Conservation (phyloP, 2,888 invertebrate species). For the Ischnus inquisitorius region DNA sequence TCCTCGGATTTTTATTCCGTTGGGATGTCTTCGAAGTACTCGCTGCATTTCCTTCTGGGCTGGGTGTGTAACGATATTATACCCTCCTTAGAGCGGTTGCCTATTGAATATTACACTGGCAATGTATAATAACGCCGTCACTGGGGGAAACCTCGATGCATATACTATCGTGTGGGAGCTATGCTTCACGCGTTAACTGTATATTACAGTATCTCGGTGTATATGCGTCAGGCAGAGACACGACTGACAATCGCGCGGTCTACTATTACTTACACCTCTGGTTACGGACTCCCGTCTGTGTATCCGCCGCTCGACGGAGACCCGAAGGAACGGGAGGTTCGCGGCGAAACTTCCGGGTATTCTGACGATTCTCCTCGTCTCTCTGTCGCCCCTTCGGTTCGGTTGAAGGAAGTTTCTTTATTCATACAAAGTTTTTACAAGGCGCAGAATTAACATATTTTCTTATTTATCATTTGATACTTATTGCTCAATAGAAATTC, state of each 20-base stretch:
- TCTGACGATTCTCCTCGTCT: neutral
- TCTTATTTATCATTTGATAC: no score
- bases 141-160: neutral
- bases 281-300: neutral
- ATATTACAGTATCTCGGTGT: neutral
- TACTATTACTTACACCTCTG: slow-evolving; percentile 26
- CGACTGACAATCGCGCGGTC: slow-evolving; percentile 50
- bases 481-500: no score
- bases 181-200: neutral
- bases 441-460: no score
- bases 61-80: neutral
- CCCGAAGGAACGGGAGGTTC: neutral
- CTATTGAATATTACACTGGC: slow-evolving; percentile 52
- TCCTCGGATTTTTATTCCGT: no score
- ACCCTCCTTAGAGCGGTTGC: neutral
- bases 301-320: neutral
- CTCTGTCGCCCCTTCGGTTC: neutral
- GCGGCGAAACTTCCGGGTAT: slow-evolving; percentile 21
- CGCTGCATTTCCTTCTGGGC: no score
- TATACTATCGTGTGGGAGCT: neutral
- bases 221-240: slow-evolving; percentile 34
- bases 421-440: no score
- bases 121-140: slow-evolving; percentile 42
- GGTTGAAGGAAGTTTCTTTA: no score
- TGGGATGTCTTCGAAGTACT: no score